Conservation (phyloP, 2,888 invertebrate genomes). For the Temnothorax rugatulus region DNA sequence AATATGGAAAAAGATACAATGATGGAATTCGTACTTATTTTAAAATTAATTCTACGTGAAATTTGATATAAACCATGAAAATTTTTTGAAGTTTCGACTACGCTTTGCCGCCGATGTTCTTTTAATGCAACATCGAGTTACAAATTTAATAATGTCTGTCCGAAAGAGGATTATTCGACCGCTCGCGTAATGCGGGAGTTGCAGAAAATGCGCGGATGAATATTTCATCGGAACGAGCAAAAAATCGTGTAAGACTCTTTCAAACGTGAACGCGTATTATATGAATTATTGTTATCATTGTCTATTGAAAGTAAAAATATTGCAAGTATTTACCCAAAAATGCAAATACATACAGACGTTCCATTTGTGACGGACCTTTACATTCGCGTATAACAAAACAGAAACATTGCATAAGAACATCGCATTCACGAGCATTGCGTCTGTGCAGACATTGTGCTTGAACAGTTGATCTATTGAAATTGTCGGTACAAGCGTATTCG, state of each 20-base stretch:
- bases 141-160: slow-evolving; percentile 45
- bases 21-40: slow-evolving; percentile 36
- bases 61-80: slow-evolving; percentile 41
- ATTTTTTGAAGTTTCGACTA: slow-evolving; percentile 35
- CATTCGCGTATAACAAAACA: neutral
- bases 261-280: neutral
- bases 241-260: slow-evolving; percentile 14
- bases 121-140: slow-evolving; percentile 36
- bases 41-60: slow-evolving; percentile 35
- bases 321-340: neutral
- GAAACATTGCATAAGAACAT: neutral
- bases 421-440: neutral
- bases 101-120: slow-evolving; percentile 29
- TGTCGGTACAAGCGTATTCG: neutral
- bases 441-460: neutral
- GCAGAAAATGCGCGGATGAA: slow-evolving; percentile 18
- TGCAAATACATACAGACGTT: neutral
- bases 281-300: slow-evolving; percentile 7
- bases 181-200: slow-evolving; percentile 23
- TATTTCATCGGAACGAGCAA: slow-evolving; percentile 28
- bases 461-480: neutral
- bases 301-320: neutral
- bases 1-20: slow-evolving; percentile 9
- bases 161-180: slow-evolving; percentile 40
- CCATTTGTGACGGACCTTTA: neutral